A percentile compares a stretch with the other conserved stretches of the same genome.
Evolutionary conservation across 2,797 vertebrate species (phyloP).

Genomic region (Chaunax sp.): DNA sequence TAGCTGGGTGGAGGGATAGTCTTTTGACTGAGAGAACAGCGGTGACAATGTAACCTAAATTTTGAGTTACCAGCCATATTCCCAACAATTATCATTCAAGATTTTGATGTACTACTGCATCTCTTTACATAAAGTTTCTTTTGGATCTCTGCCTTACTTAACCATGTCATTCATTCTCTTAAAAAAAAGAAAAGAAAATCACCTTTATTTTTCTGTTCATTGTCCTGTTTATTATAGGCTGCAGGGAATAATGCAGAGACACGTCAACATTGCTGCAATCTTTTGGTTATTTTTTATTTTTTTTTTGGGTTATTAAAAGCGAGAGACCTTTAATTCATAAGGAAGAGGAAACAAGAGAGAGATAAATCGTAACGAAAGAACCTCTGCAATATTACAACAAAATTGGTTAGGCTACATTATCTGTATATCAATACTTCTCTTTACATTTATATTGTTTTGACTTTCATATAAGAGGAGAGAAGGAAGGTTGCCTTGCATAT

Average conservation of each 20-base stretch:
- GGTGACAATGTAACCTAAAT: no score
- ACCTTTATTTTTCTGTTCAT: neutral
- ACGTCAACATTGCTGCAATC: neutral
- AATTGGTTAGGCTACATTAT: conserved; percentile 21
- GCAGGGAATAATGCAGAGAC: neutral
- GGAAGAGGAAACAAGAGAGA: conserved; percentile 4
- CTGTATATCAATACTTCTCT: conserved; percentile 36
- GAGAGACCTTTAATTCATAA: conserved; percentile 4
- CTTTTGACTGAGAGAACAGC: no score
- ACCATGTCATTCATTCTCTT: neutral
- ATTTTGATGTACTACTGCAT: no score
- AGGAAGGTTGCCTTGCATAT: conserved; percentile 14
- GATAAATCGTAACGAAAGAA: conserved; percentile 20
- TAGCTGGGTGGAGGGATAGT: no score
- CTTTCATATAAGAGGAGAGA: conserved; percentile 32
- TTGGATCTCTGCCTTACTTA: neutral
- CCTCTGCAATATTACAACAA: conserved; percentile 29
- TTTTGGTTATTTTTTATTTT: no score
- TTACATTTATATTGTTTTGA: conserved; percentile 50
- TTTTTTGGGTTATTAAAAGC: conserved; percentile 18
- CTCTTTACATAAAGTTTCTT: no score
- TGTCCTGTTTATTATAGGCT: neutral
- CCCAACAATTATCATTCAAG: no score
- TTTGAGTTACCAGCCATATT: no score
- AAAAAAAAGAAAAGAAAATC: no score